Evolutionary conservation across 2,797 vertebrate genomes (phyloP).

Genomic region (Lutjanus campechanus): DNA sequence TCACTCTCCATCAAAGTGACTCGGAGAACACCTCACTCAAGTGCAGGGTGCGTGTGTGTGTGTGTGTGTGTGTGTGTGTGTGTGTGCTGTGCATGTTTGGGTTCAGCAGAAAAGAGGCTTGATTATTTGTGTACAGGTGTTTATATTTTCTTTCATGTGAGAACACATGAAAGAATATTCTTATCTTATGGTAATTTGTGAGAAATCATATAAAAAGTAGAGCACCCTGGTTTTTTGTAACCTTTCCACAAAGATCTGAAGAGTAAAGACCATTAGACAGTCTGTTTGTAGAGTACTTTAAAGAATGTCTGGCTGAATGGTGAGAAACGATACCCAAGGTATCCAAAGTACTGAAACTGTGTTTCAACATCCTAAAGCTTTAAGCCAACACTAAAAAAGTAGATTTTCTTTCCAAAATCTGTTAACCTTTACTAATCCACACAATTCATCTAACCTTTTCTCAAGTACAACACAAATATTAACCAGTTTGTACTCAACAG

Average conservation of each 20-base stretch:
- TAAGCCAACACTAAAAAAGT: constrained; percentile 21
- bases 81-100: neutral
- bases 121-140: constrained; percentile 24
- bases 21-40: constrained; percentile 56
- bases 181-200: constrained; percentile 35
- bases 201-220: constrained; percentile 21
- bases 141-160: constrained; percentile 42
- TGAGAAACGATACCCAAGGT: constrained; percentile 32
- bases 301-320: constrained; percentile 40
- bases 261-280: constrained; percentile 40
- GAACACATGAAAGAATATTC: constrained; percentile 26
- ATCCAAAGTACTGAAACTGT: constrained; percentile 5
- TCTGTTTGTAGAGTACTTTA: constrained; percentile 52
- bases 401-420: neutral
- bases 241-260: constrained; percentile 26
- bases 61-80: constrained; percentile 1
- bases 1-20: constrained; percentile 72
- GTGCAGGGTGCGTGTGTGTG: neutral
- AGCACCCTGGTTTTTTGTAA: constrained; percentile 17
- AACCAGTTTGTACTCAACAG: neutral
- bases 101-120: neutral
- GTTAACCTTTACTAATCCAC: neutral
- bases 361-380: constrained; percentile 26
- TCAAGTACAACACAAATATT: neutral
- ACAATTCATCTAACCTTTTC: neutral